Percentiles rank a stretch among this genome's conserved stretches.
Conservation (phyloP, 2,888 invertebrate genomes). For the Drosophila atripex region DNA sequence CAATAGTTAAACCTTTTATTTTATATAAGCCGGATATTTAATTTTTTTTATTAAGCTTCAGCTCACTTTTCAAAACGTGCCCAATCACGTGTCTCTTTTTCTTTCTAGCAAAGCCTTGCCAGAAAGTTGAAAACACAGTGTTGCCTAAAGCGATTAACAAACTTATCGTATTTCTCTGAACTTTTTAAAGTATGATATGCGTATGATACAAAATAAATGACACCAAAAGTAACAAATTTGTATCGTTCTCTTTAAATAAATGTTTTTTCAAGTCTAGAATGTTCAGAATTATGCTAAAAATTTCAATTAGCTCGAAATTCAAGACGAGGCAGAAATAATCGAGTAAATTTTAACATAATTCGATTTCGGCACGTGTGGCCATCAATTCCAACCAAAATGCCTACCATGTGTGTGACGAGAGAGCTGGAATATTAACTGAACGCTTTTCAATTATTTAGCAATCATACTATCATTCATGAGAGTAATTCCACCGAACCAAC, state of each 20-base stretch:
- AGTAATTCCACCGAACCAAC: slow-evolving; percentile 17
- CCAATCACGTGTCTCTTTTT: background rate
- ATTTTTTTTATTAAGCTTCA: background rate
- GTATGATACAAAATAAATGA: background rate
- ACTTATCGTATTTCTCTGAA: background rate
- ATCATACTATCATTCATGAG: slow-evolving; percentile 30
- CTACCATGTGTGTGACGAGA: slow-evolving; percentile 3
- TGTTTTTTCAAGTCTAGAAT: background rate
- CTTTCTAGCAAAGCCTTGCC: background rate
- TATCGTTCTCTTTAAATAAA: background rate
- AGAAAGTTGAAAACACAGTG: background rate
- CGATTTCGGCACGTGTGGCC: slow-evolving; percentile 36
- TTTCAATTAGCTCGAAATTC: background rate
- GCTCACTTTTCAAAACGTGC: no score
- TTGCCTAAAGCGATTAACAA: background rate
- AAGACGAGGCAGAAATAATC: slow-evolving; percentile 7
- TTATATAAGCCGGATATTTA: background rate
- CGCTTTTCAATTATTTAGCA: slow-evolving; percentile 37
- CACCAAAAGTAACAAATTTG: background rate
- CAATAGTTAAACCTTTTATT: background rate
- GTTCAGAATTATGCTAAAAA: background rate
- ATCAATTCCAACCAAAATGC: slow-evolving; percentile 9
- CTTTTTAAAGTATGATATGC: background rate
- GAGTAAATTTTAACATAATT: slow-evolving; percentile 19
- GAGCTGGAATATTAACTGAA: slow-evolving; percentile 23